A percentile compares a stretch with the other conserved stretches of the same genome.
phyloP scores from a whole-genome alignment of 2,797 vertebrate species.

The Amazona ochrocephala region DNA sequence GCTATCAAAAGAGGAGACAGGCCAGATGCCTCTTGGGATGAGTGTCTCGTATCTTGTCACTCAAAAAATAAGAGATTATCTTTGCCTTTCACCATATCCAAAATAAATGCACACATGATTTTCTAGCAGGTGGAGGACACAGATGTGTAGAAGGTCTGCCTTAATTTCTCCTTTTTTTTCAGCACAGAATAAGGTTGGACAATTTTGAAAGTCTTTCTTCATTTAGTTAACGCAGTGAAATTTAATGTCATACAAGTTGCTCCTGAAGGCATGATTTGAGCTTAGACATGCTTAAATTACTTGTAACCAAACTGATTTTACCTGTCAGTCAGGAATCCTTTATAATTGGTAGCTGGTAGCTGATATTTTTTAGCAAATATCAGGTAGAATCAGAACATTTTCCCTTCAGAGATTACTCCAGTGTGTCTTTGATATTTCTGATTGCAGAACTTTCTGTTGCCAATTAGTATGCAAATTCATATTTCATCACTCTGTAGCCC shows the following conservation, averaged over 20 bases:
- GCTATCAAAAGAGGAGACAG: not conserved
- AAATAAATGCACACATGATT: not conserved
- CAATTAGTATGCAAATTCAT: slow-evolving; percentile 30
- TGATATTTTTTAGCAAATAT: slow-evolving; percentile 24
- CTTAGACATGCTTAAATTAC: not conserved
- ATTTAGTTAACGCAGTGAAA: not conserved
- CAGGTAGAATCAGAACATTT: slow-evolving; percentile 13
- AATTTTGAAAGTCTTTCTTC: not conserved
- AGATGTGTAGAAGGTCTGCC: not conserved
- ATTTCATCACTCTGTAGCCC: not conserved
- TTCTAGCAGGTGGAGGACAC: not conserved
- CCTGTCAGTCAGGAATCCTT: slow-evolving; percentile 28
- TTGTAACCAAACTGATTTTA: not conserved
- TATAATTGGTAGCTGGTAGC: not conserved
- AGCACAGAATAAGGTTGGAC: not conserved
- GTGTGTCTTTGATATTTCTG: slow-evolving; percentile 27
- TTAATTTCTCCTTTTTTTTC: not conserved
- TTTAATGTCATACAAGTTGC: not conserved
- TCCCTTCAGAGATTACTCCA: slow-evolving; percentile 15
- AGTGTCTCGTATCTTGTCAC: not conserved
- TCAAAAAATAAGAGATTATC: not conserved
- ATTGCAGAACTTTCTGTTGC: not conserved
- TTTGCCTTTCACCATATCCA: not conserved
- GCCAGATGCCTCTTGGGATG: not conserved
- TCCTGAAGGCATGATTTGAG: not conserved